These are phyloP conservation scores for Drosophila arizonae DNA, from an alignment of 1,140 invertebrate species.

Conservation along the genomic window DNA sequence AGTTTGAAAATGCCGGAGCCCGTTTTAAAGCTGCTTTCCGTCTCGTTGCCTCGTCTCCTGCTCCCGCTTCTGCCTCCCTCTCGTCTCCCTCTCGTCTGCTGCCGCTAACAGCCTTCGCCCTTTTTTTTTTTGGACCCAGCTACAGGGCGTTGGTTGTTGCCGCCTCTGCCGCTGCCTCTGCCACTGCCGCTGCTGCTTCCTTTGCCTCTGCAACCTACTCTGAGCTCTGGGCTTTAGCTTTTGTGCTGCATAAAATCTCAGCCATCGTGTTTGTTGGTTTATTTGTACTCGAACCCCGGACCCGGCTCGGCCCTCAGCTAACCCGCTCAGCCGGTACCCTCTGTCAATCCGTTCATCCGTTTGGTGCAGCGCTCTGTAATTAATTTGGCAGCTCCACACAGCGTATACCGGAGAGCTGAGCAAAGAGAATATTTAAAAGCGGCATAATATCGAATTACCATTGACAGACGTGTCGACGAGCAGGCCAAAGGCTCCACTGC, in stretches of 20 bases:
- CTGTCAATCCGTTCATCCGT: conserved; percentile 50
- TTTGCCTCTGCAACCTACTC: background rate
- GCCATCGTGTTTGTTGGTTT: conserved; percentile 49
- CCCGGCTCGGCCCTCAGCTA: background rate
- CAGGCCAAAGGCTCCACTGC: background rate
- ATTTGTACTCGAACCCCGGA: conserved; percentile 27
- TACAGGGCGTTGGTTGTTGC: conserved; percentile 30
- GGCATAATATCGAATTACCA: conserved; percentile 74
- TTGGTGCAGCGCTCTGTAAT: conserved; percentile 77
- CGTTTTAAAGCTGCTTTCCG: conserved; percentile 23
- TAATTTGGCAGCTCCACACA: conserved; percentile 72
- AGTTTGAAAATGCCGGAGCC: conserved; percentile 33
- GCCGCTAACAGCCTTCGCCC: background rate
- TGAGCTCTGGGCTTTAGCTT: conserved; percentile 4
- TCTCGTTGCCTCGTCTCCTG: conserved; percentile 14
- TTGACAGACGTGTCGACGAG: conserved; percentile 53
- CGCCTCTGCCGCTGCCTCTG: conserved; percentile 2
- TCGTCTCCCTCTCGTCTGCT: background rate
- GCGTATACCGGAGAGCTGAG: conserved; percentile 25
- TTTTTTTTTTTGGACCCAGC: conserved; percentile 18
- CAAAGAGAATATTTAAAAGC: conserved; percentile 74
- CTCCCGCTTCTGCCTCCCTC: background rate
- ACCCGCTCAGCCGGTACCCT: background rate
- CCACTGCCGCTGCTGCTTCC: background rate
- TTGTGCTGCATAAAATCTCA: conserved; percentile 42